A percentile compares a stretch with the other conserved stretches of the same genome.
Evolutionary conservation across 2,888 invertebrate genomes (phyloP).

Genomic region (Eristalinus aeneus): DNA sequence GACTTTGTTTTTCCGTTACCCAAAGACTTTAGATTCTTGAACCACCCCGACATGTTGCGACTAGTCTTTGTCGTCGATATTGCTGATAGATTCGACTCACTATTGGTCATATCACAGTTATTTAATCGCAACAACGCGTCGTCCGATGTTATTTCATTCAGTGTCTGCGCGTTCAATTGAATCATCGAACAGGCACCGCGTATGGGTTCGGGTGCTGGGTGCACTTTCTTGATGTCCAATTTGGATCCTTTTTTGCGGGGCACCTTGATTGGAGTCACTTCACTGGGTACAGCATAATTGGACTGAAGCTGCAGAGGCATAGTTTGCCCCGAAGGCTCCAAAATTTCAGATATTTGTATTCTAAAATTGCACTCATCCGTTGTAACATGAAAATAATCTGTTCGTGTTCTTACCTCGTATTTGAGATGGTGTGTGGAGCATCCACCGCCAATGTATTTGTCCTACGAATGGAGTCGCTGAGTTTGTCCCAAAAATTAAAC

Average conservation of each 20-base stretch:
- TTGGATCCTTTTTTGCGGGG: conserved; percentile 40
- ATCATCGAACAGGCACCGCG: conserved; percentile 49
- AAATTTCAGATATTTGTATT: conserved; percentile 43
- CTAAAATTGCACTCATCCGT: not conserved
- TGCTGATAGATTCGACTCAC: conserved; percentile 39
- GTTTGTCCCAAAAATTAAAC: conserved; percentile 87
- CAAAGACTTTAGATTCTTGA: conserved; percentile 12
- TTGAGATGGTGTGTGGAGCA: not conserved
- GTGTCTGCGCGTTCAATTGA: conserved; percentile 16
- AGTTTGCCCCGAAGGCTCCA: not conserved
- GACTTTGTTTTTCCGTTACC: conserved; percentile 12
- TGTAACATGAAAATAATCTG: not conserved
- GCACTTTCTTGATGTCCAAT: conserved; percentile 25
- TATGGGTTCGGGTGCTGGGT: conserved; percentile 19
- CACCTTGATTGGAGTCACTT: conserved; percentile 11
- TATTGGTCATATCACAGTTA: conserved; percentile 44
- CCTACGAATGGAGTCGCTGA: conserved; percentile 82
- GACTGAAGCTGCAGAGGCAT: not conserved
- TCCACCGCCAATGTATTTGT: conserved; percentile 64
- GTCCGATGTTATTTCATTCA: not conserved
- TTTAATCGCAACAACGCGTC: not conserved
- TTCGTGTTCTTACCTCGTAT: conserved; percentile 26
- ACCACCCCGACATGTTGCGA: conserved; percentile 42
- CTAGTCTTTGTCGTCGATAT: conserved; percentile 42
- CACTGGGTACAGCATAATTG: not conserved